phyloP scores from a whole-genome alignment of 2,888 invertebrate genomes.

The Epirrhoe alternata region DNA sequence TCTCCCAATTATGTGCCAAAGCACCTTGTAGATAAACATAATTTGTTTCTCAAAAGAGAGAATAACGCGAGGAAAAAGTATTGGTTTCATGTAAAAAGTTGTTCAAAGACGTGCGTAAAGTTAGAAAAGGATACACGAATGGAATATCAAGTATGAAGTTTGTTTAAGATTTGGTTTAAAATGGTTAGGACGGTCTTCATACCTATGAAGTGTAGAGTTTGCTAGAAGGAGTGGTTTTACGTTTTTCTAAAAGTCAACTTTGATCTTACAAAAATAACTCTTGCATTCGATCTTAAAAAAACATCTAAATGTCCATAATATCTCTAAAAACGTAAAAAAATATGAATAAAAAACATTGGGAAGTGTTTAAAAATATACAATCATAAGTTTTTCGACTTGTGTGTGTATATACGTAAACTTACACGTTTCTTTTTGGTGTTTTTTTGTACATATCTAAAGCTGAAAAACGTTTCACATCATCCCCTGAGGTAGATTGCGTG shows the following conservation, averaged over 20 bases:
- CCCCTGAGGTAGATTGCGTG: conserved; percentile 19
- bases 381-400: too few species aligned
- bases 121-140: conserved; percentile 19
- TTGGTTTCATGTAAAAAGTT: conserved; percentile 28
- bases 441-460: too few species aligned
- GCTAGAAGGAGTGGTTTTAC: too few species aligned
- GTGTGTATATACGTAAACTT: too few species aligned
- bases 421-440: too few species aligned
- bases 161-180: not conserved
- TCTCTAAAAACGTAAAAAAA: too few species aligned
- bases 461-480: not conserved
- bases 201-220: not conserved
- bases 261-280: too few species aligned
- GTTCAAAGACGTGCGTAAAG: conserved; percentile 23
- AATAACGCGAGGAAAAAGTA: conserved; percentile 24
- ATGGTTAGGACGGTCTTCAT: not conserved
- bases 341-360: too few species aligned
- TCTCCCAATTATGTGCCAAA: conserved; percentile 34
- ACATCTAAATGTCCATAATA: too few species aligned
- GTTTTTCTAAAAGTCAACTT: too few species aligned
- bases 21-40: conserved; percentile 31
- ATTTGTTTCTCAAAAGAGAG: conserved; percentile 20
- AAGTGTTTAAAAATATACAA: too few species aligned
- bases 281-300: too few species aligned
- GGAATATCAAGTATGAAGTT: conserved; percentile 22